phyloP scores from a whole-genome alignment of 2,888 invertebrate genomes.

The Eulithis testata region DNA sequence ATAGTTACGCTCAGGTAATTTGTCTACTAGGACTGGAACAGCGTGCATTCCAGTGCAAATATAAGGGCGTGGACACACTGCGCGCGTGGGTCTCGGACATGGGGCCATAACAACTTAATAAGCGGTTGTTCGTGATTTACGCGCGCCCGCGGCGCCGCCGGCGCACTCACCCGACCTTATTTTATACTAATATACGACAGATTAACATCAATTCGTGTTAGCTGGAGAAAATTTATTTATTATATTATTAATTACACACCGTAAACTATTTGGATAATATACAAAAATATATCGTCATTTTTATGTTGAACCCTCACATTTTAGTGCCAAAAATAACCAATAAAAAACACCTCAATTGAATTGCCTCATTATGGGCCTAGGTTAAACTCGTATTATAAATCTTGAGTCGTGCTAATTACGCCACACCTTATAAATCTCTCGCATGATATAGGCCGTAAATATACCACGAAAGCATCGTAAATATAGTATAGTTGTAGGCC shows the following conservation, averaged over 20 bases:
- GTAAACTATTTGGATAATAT: slow-evolving; percentile 15
- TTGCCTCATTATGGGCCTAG: slow-evolving; percentile 56
- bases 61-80: slow-evolving; percentile 74
- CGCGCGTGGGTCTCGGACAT: slow-evolving; percentile 78
- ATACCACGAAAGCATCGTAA: slow-evolving; percentile 69
- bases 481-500: slow-evolving; percentile 73
- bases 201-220: slow-evolving; percentile 72
- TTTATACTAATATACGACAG: slow-evolving; percentile 80
- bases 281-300: not conserved
- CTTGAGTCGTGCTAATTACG: slow-evolving; percentile 73
- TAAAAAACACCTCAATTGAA: slow-evolving; percentile 45
- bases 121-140: slow-evolving; percentile 82
- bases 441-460: slow-evolving; percentile 76
- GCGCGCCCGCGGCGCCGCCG: slow-evolving; percentile 81
- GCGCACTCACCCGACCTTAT: slow-evolving; percentile 70
- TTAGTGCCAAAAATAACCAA: slow-evolving; percentile 28
- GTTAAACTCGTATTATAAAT: slow-evolving; percentile 62
- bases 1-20: slow-evolving; percentile 3
- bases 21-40: slow-evolving; percentile 45
- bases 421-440: slow-evolving; percentile 74
- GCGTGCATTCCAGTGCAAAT: slow-evolving; percentile 64
- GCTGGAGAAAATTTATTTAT: slow-evolving; percentile 23
- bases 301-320: not conserved
- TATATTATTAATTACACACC: slow-evolving; percentile 19
- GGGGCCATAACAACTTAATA: slow-evolving; percentile 82